Conservation (phyloP, 2,797 vertebrate genomes). For the Dendrocincla tyrannina region DNA sequence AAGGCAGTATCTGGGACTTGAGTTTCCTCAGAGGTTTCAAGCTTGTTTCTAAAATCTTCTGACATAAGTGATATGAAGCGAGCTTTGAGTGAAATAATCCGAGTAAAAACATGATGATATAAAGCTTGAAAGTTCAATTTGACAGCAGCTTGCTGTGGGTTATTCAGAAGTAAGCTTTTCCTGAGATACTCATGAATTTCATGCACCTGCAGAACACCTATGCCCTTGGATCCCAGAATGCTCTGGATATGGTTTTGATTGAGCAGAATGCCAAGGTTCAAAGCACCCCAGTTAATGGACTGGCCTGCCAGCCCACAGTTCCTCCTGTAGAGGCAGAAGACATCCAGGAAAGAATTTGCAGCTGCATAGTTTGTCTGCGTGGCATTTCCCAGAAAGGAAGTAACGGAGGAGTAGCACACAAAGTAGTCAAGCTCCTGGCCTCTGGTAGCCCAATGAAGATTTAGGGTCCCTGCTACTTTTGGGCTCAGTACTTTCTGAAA, state of each 20-base stretch:
- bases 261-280: slow-evolving; percentile 85
- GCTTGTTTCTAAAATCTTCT: slow-evolving; percentile 61
- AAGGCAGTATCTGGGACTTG: not conserved
- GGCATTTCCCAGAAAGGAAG: slow-evolving; percentile 84
- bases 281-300: slow-evolving; percentile 86
- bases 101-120: slow-evolving; percentile 65
- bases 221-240: slow-evolving; percentile 82
- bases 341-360: slow-evolving; percentile 87
- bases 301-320: slow-evolving; percentile 83
- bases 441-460: slow-evolving; percentile 82
- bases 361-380: slow-evolving; percentile 87
- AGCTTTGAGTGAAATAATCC: slow-evolving; percentile 67
- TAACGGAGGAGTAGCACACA: slow-evolving; percentile 87
- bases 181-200: slow-evolving; percentile 83
- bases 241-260: slow-evolving; percentile 79
- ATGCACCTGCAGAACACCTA: slow-evolving; percentile 77
- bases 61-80: slow-evolving; percentile 66
- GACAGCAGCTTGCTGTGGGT: slow-evolving; percentile 79
- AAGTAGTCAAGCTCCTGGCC: slow-evolving; percentile 84
- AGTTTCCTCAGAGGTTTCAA: not conserved
- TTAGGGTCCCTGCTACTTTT: slow-evolving; percentile 85
- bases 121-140: slow-evolving; percentile 81
- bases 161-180: slow-evolving; percentile 80
- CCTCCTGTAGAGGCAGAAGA: slow-evolving; percentile 85
- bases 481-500: slow-evolving; percentile 85